A percentile compares a stretch with the other conserved stretches of the same genome.
These are phyloP conservation scores for Anolis carolinensis DNA, from an alignment of 2,113 vertebrate genomes.

Conservation along the genomic window DNA sequence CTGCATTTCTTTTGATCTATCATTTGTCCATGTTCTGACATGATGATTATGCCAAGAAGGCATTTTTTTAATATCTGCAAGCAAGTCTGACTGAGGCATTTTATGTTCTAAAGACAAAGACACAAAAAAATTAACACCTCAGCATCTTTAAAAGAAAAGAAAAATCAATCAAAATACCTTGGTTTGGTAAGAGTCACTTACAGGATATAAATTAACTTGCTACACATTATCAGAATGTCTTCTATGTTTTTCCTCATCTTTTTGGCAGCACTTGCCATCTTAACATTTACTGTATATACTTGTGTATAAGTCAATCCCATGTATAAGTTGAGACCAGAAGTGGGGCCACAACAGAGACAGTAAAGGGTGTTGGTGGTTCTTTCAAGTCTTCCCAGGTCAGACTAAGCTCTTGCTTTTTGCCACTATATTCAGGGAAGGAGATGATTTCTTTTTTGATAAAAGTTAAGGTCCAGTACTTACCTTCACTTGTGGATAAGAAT, in stretches of 20 bases:
- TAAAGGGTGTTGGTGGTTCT: too few relatives aligned
- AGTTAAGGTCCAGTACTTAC: too few relatives aligned
- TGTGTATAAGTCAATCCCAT: too few relatives aligned
- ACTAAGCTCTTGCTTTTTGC: too few relatives aligned
- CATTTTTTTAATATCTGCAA: slow-evolving; percentile 50
- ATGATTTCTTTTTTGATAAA: too few relatives aligned
- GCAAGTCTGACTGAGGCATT: slow-evolving; percentile 41
- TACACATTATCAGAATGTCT: neutral
- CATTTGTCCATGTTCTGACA: slow-evolving; percentile 63
- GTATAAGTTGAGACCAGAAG: too few relatives aligned
- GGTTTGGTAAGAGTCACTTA: neutral
- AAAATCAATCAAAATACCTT: neutral
- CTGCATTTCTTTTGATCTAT: slow-evolving; percentile 62
- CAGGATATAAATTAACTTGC: neutral
- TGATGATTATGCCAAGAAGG: slow-evolving; percentile 50
- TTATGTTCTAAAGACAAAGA: slow-evolving; percentile 32
- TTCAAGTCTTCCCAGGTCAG: too few relatives aligned
- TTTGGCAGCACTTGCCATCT: slow-evolving; percentile 4
- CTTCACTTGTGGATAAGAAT: too few relatives aligned
- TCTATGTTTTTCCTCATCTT: neutral
- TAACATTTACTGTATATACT: neutral
- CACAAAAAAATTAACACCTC: slow-evolving; percentile 37
- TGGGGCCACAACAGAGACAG: too few relatives aligned
- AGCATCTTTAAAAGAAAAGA: slow-evolving; percentile 45
- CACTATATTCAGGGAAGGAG: too few relatives aligned